Conservation (phyloP, 2,888 invertebrate species). For the Nomada lathburiana region DNA sequence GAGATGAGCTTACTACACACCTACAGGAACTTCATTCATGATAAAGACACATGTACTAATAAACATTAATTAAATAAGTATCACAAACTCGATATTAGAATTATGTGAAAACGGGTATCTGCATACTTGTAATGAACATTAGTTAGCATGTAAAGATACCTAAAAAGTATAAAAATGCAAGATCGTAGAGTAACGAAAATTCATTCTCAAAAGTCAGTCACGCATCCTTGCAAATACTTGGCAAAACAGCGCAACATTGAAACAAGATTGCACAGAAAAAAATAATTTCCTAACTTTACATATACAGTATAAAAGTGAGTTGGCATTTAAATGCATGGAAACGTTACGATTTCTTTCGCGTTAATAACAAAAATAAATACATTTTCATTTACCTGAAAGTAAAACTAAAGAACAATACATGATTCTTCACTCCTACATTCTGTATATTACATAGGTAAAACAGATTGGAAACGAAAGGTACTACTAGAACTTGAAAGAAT, state of each 20-base stretch:
- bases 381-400: constrained; percentile 58
- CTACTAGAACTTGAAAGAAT: constrained; percentile 28
- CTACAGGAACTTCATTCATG: constrained; percentile 68
- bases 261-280: constrained; percentile 78
- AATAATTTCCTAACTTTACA: constrained; percentile 70
- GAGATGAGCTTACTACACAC: constrained; percentile 44
- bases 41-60: constrained; percentile 47
- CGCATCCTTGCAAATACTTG: constrained; percentile 37
- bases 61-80: constrained; percentile 48
- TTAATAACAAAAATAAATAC: constrained; percentile 56
- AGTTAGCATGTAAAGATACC: constrained; percentile 39
- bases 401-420: constrained; percentile 52
- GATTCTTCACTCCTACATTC: constrained; percentile 47
- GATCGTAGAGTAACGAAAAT: constrained; percentile 27
- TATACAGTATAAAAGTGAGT: constrained; percentile 74
- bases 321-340: constrained; percentile 74
- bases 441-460: constrained; percentile 9
- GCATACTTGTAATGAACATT: constrained; percentile 33
- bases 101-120: constrained; percentile 24
- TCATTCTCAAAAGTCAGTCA: constrained; percentile 39
- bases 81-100: constrained; percentile 43
- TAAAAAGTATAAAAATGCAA: constrained; percentile 43
- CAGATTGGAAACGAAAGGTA: constrained; percentile 26
- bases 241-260: constrained; percentile 74
- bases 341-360: constrained; percentile 39